Conservation (phyloP, 1,140 invertebrate genomes). For the Diorhabda carinulata region DNA sequence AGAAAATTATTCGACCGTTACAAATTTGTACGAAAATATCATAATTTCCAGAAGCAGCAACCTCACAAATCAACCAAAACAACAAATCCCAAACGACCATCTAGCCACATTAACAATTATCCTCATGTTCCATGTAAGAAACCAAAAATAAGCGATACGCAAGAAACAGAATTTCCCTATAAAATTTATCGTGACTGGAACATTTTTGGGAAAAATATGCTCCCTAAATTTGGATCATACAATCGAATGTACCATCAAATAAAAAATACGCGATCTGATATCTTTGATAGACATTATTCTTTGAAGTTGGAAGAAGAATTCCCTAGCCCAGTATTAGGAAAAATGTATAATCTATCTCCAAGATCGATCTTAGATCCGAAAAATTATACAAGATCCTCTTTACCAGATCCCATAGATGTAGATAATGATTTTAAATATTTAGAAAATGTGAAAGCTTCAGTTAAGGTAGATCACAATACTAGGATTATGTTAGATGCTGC, state of each 20-base stretch:
- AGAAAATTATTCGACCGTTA: too few species aligned
- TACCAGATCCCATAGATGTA: slow-evolving; percentile 6
- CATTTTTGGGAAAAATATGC: neutral
- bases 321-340: slow-evolving; percentile 4
- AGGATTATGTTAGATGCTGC: slow-evolving; percentile 11
- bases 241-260: neutral
- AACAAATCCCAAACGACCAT: too few species aligned
- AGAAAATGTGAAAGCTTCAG: neutral
- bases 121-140: too few species aligned
- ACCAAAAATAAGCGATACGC: too few species aligned
- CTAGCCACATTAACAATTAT: too few species aligned
- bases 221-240: slow-evolving; percentile 5
- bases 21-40: too few species aligned
- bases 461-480: slow-evolving; percentile 12
- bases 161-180: too few species aligned
- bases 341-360: neutral
- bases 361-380: neutral
- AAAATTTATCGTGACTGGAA: neutral
- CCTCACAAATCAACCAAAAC: too few species aligned
- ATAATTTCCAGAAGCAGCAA: too few species aligned
- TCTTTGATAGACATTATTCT: slow-evolving; percentile 3
- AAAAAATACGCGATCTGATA: slow-evolving; percentile 9
- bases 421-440: slow-evolving; percentile 11
- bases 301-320: neutral
- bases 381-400: neutral